phyloP scores from a whole-genome alignment of 2,888 invertebrate genomes.

The Cephus nigrinus region DNA sequence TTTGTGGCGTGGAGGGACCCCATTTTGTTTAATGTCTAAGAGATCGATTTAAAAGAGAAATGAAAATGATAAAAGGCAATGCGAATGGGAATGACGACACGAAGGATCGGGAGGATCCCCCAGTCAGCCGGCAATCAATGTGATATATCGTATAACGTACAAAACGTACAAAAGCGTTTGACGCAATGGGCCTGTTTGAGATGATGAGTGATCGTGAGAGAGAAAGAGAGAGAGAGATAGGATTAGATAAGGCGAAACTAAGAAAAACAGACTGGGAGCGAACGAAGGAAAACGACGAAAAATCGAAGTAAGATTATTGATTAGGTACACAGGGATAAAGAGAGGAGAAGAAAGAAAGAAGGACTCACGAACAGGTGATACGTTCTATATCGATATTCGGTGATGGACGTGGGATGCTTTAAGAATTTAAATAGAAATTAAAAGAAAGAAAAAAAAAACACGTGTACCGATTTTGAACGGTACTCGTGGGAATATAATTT shows the following conservation, averaged over 20 bases:
- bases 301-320: too few species aligned
- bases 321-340: neutral
- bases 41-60: too few species aligned
- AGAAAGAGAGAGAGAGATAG: slow-evolving; percentile 13
- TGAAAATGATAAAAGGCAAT: too few species aligned
- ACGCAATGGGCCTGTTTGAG: slow-evolving; percentile 42
- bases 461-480: slow-evolving; percentile 7
- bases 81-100: too few species aligned
- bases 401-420: slow-evolving; percentile 12
- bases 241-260: slow-evolving; percentile 12
- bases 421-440: slow-evolving; percentile 24
- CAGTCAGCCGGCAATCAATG: slow-evolving; percentile 55
- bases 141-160: slow-evolving; percentile 64
- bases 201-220: neutral
- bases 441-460: slow-evolving; percentile 13
- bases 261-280: slow-evolving; percentile 25
- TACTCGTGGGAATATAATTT: slow-evolving; percentile 9
- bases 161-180: slow-evolving; percentile 46
- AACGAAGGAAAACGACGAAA: too few species aligned
- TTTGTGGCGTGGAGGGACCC: too few species aligned
- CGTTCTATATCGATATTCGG: neutral
- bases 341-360: slow-evolving; percentile 13
- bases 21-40: too few species aligned
- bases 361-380: neutral
- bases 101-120: neutral